Conservation (phyloP, 1,140 invertebrate genomes). For the Drosophila leontia region DNA sequence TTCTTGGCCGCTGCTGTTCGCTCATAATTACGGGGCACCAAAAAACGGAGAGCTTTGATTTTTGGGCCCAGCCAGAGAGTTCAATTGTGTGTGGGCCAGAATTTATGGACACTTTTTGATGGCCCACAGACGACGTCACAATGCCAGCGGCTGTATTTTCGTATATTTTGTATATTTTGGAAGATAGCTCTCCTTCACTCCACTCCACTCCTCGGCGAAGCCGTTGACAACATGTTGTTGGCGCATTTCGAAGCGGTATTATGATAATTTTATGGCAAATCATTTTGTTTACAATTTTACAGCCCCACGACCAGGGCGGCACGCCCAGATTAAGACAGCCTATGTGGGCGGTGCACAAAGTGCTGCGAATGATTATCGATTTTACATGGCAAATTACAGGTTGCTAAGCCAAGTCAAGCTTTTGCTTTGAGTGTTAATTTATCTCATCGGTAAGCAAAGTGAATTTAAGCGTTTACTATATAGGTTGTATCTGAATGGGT, state of each 20-base stretch:
- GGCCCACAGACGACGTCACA: constrained; percentile 54
- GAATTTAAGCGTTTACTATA: constrained; percentile 17
- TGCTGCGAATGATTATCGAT: constrained; percentile 81
- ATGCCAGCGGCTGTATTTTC: constrained; percentile 58
- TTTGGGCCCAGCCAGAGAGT: constrained; percentile 37
- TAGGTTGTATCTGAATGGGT: constrained; percentile 8
- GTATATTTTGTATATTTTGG: constrained; percentile 40
- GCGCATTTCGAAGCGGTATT: constrained; percentile 77
- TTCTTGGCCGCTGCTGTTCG: constrained; percentile 39
- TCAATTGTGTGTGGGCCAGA: constrained; percentile 76
- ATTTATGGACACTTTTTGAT: constrained; percentile 78
- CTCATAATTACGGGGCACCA: constrained; percentile 51
- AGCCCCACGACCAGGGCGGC: constrained; percentile 43
- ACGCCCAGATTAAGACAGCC: constrained; percentile 44
- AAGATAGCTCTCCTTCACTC: neutral
- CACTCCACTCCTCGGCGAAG: constrained; percentile 27
- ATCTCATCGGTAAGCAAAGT: constrained; percentile 26
- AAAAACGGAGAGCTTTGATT: constrained; percentile 45
- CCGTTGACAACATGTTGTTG: constrained; percentile 83
- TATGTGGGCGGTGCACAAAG: constrained; percentile 65
- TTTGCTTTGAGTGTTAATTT: constrained; percentile 37
- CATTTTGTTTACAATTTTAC: constrained; percentile 81
- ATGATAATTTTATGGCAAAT: constrained; percentile 83
- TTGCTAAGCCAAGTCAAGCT: constrained; percentile 11
- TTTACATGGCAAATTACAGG: constrained; percentile 76